Evolutionary conservation across 2,888 invertebrate species (phyloP), one percentile per base, ranked within the genome.

Genomic region (Luperina testacea): DNA sequence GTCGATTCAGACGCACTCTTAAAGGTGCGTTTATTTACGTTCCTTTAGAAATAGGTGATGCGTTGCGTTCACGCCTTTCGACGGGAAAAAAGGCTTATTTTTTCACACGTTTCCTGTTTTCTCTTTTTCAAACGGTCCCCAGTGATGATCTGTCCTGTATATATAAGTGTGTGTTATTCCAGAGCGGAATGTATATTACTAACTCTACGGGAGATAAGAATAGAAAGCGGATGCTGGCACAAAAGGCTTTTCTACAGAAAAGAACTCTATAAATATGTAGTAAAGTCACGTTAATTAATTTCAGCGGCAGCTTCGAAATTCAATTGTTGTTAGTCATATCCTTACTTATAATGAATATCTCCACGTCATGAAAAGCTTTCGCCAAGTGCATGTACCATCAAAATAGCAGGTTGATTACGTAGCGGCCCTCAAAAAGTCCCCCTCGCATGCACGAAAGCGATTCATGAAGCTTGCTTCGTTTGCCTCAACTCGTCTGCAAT

Each of bases 11-110:
- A 95, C 95, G 93, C 94, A 95, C 94, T 93, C 92, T 90, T 92
- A 86, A 92, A 93, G 92, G 93, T 95, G 95, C 95, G 95, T 95
- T 92, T 96, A 95, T 96, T 96, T 96, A 94, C 96, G 89, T 90
- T 93, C 90, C 95, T 95, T 95, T 95, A 93, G 94, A 95, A 95
- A 93, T 91, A 95, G 95, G 94, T 95, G 95, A 95, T 94, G 95
- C 95, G 94, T 94, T 92, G 93, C 92, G 92, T 94, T 94, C 93
- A 93, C 94, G 94, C 93, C 93, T 92, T 92, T 91, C 92, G 92
- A 92, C 90, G 90, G 87, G 88, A 88, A 93, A 94, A 93, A 93
- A 91, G 90, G 90, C 90, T 91, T 91, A 91, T 93, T 94, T 93
- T 91, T 93, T 95, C 93, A 93, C 94, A 93, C 93, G 84, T 91